Percentiles rank a stretch among this genome's conserved stretches.
Evolutionary conservation across 2,888 invertebrate genomes (phyloP).

Genomic region (Eupithecia exiguata): DNA sequence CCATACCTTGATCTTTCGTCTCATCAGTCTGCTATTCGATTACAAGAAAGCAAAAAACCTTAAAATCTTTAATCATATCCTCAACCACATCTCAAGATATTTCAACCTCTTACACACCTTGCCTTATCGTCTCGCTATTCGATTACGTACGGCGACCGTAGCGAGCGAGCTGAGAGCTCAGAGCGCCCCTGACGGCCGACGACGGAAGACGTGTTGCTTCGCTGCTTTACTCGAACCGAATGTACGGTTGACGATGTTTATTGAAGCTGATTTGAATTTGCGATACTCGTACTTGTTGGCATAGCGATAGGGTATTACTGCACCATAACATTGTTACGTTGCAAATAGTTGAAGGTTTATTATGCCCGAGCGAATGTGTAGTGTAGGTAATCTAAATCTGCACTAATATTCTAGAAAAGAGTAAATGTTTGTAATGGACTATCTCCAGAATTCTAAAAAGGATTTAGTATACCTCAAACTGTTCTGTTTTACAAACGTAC

Average conservation of each 20-base stretch:
- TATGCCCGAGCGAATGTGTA: neutral
- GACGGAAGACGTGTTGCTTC: conserved; percentile 17
- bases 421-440: no score
- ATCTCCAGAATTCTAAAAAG: no score
- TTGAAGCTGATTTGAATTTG: conserved; percentile 3
- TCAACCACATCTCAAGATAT: conserved; percentile 28
- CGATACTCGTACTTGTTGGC: neutral
- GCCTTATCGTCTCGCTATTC: conserved; percentile 47
- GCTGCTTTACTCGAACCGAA: neutral
- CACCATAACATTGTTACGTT: neutral
- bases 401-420: neutral
- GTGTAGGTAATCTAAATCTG: neutral
- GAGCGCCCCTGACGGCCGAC: conserved; percentile 22
- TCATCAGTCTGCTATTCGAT: neutral
- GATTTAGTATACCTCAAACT: no score
- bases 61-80: conserved; percentile 14
- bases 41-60: neutral
- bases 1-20: neutral
- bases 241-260: conserved; percentile 1
- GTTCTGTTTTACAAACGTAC: no score
- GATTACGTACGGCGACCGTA: conserved; percentile 47
- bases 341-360: neutral
- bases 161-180: conserved; percentile 22
- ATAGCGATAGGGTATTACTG: neutral
- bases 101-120: conserved; percentile 30